Evolutionary conservation across 1,140 invertebrate species (phyloP), one percentile per base, ranked within the genome.

Genomic region (Sogatella furcifera): DNA sequence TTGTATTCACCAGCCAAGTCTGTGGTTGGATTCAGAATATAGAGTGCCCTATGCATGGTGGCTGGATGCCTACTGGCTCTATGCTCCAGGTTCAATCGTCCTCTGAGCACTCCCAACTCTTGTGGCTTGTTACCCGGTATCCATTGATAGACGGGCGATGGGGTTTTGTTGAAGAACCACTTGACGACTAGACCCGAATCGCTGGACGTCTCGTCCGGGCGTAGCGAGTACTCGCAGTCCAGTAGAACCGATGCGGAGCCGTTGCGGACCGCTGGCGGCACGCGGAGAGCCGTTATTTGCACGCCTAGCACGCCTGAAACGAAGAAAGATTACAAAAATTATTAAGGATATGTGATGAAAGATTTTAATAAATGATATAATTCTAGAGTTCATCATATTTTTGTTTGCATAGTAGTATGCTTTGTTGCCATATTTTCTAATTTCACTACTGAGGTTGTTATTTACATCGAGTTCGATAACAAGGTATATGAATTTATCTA

Each of bases 1-100:
- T 80, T 86, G 70, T 89, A 91, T 62, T 82, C 79, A 11, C 88
- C 88, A 22, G 82, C 84, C 24, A 90, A 76, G 62, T 89, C 84
- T 21, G 84, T 82, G 13, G 81, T 84, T 5, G 86, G 84, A 62
- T 81, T 80, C 59, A 81, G 68, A 66, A 92, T 84, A 70, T 85
- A 85, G 66, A 92, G 77, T 8, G 88, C 88, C 66, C 89, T 78
- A 69, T 89, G 85, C 68, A 81, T 80, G 63, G 83, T 86, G 60
- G 67, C 70, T 58, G 81, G 76, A 28, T 83, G 80, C 24, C 83
- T 80, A 44, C 83, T 84, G 24, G 84, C 84, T 65, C 72, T 78
- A 72, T 86, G 88, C 57, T 79, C 76, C 60, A 88, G 69, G 70
- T 89, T 82, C 31, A 90, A 75, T 67, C 83, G 78, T 52, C 82